These are phyloP conservation scores for Clostera curtula DNA, from an alignment of 2,888 invertebrate genomes.

Conservation along the genomic window DNA sequence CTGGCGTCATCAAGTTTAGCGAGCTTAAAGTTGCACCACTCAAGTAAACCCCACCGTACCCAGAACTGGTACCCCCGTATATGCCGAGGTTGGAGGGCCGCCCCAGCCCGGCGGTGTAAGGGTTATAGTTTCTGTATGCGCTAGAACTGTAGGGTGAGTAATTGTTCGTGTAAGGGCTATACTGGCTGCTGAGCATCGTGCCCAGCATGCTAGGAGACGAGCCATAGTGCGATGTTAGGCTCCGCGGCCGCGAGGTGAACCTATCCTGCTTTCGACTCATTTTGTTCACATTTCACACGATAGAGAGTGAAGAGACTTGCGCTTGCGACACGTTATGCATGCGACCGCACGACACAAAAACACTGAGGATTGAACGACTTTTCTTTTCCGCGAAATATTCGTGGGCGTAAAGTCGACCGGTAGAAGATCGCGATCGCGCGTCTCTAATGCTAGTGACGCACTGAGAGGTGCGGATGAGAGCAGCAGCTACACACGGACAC, in stretches of 20 bases:
- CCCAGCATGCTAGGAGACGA: conserved; percentile 63
- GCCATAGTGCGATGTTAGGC: conserved; percentile 57
- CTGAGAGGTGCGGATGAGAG: conserved; percentile 34
- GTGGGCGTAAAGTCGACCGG: conserved; percentile 47
- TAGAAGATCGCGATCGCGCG: conserved; percentile 41
- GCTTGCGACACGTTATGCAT: too few species aligned
- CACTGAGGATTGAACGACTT: conserved; percentile 54
- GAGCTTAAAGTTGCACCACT: conserved; percentile 75
- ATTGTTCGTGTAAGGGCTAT: conserved; percentile 50
- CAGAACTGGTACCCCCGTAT: conserved; percentile 78
- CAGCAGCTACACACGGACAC: conserved; percentile 37
- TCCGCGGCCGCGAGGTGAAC: conserved; percentile 55
- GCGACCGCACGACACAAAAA: conserved; percentile 49
- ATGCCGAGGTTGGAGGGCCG: conserved; percentile 59
- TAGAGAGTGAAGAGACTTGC: conserved; percentile 24
- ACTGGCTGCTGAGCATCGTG: conserved; percentile 54
- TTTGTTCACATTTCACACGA: conserved; percentile 43
- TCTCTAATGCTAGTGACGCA: conserved; percentile 46
- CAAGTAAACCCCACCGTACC: conserved; percentile 80
- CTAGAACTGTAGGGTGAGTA: conserved; percentile 55
- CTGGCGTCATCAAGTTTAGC: conserved; percentile 74
- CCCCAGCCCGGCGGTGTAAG: conserved; percentile 58
- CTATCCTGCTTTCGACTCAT: conserved; percentile 69
- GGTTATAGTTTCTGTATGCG: conserved; percentile 61
- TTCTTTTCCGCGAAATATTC: conserved; percentile 53